Conservation (phyloP, 2,113 vertebrate species). For the Damaliscus lunatus region DNA sequence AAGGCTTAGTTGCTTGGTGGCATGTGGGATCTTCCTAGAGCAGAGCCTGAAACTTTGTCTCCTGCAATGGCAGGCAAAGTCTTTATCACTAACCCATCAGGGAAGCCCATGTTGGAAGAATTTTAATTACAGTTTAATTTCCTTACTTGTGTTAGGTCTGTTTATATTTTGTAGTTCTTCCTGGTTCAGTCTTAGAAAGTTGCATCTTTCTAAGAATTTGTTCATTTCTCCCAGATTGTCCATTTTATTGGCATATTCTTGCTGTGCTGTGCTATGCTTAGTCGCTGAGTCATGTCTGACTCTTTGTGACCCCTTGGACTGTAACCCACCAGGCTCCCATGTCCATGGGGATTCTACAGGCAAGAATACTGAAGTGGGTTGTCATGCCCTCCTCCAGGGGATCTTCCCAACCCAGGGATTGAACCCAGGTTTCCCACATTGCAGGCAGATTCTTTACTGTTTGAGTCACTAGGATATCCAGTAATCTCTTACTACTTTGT, state of each 20-base stretch:
- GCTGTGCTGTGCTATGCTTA: background rate
- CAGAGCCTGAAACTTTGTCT: background rate
- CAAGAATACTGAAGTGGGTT: background rate
- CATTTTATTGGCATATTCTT: background rate
- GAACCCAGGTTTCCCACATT: background rate
- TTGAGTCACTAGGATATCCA: background rate
- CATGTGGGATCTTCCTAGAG: background rate
- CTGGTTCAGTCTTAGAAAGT: background rate
- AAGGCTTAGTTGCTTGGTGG: background rate
- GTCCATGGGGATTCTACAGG: background rate
- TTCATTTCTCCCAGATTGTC: background rate
- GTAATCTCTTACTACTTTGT: background rate
- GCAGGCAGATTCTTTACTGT: background rate
- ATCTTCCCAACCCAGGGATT: background rate
- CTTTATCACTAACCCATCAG: background rate
- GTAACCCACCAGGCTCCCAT: background rate
- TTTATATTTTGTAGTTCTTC: background rate
- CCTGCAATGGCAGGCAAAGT: background rate
- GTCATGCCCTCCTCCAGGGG: background rate
- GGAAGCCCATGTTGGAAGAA: background rate
- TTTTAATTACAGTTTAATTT: background rate
- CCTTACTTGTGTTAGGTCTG: fast-evolving
- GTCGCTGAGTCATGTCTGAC: background rate
- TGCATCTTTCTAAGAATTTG: background rate
- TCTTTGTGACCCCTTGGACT: background rate